These are phyloP conservation scores for Mellivora capensis DNA, from an alignment of 2,113 vertebrate species.

Conservation along the genomic window DNA sequence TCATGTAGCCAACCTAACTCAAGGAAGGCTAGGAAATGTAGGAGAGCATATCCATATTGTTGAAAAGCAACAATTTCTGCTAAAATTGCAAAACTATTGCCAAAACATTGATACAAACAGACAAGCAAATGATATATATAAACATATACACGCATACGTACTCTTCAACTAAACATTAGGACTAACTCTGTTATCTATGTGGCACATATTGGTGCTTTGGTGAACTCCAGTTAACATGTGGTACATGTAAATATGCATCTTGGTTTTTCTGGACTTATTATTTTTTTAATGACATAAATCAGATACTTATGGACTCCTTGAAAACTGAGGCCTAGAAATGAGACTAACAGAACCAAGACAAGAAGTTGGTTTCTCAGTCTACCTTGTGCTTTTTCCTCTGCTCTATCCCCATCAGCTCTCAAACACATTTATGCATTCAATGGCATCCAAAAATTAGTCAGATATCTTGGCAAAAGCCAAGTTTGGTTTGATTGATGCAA, in stretches of 20 bases:
- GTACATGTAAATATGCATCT: neutral
- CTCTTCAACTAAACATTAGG: neutral
- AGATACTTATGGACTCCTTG: neutral
- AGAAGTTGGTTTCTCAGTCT: neutral
- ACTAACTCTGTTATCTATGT: neutral
- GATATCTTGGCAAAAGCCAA: neutral
- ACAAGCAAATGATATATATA: neutral
- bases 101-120: neutral
- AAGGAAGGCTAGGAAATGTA: neutral
- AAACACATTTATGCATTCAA: neutral
- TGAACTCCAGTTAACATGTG: neutral
- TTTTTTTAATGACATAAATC: neutral
- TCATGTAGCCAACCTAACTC: neutral
- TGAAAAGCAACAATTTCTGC: neutral
- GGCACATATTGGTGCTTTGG: neutral
- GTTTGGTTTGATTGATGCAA: neutral
- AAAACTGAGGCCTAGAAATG: neutral
- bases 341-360: neutral
- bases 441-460: neutral
- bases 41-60: neutral
- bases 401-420: neutral
- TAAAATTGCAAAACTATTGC: neutral
- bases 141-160: neutral
- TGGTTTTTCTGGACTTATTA: neutral
- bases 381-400: neutral